These are phyloP conservation scores for Eutrigla gurnardus DNA, from an alignment of 2,797 vertebrate genomes.

Conservation along the genomic window DNA sequence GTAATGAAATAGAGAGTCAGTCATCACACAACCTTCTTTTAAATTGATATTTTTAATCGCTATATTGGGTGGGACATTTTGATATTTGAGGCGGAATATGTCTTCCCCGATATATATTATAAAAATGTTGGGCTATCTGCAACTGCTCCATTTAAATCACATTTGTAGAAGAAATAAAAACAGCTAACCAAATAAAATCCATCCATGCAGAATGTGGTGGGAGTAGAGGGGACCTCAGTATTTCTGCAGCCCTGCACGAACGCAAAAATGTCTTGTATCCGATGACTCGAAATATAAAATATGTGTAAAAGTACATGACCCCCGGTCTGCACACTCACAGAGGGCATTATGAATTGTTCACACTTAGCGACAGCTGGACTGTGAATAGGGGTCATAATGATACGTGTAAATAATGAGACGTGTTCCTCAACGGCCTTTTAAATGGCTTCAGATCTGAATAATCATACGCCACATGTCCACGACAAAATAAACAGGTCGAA, in stretches of 20 bases:
- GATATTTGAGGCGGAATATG: too few species aligned
- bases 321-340: neutral
- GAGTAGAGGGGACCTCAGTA: neutral
- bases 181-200: neutral
- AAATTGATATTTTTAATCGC: too few species aligned
- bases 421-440: conserved; percentile 19
- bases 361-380: neutral
- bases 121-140: neutral
- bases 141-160: neutral
- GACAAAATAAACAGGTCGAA: conserved; percentile 26
- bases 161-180: neutral
- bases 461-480: neutral
- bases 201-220: neutral
- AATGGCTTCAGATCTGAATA: conserved; percentile 27
- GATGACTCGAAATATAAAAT: neutral
- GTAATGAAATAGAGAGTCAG: too few species aligned
- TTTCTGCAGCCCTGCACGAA: neutral
- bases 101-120: too few species aligned
- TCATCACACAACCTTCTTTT: too few species aligned
- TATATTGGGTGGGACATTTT: too few species aligned
- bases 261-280: neutral
- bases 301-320: neutral
- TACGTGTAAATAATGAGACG: conserved; percentile 21
- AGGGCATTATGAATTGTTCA: neutral
- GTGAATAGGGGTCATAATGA: conserved; percentile 15